These are phyloP conservation scores for Sakesphorus luctuosus DNA, from an alignment of 2,113 vertebrate species.

Conservation along the genomic window DNA sequence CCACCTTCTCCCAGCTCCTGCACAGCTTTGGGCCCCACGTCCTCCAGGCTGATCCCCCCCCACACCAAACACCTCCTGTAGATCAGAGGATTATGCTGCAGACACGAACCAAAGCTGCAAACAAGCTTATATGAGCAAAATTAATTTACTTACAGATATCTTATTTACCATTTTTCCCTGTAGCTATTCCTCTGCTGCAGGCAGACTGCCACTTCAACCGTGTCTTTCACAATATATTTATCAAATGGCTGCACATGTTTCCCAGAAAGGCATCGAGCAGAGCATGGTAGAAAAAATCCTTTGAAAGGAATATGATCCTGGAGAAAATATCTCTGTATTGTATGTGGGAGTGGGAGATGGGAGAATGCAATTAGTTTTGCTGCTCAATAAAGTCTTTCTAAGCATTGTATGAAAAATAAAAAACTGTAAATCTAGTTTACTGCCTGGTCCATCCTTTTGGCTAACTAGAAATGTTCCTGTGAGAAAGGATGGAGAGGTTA, in stretches of 20 bases:
- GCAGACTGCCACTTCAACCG: background rate
- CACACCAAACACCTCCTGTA: background rate
- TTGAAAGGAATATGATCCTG: background rate
- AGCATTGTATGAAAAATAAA: background rate
- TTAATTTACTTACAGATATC: conserved; percentile 19
- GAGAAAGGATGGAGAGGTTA: background rate
- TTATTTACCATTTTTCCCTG: conserved; percentile 13
- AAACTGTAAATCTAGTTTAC: background rate
- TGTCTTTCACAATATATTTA: background rate
- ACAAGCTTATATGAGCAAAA: conserved; percentile 41
- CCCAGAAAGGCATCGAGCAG: background rate
- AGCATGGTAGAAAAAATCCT: background rate
- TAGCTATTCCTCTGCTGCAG: background rate
- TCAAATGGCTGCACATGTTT: conserved; percentile 11
- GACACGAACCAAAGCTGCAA: background rate
- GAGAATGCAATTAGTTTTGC: background rate
- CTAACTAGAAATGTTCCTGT: background rate
- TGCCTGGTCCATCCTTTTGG: background rate
- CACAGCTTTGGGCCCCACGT: fast-evolving
- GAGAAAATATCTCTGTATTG: background rate
- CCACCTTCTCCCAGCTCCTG: background rate
- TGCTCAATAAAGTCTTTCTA: background rate
- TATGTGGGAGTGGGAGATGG: background rate
- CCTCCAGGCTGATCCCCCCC: background rate
- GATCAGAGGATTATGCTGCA: background rate